A percentile compares a stretch with the other conserved stretches of the same genome.
Conservation (phyloP, 2,888 invertebrate species). For the Nemotelus nigrinus region DNA sequence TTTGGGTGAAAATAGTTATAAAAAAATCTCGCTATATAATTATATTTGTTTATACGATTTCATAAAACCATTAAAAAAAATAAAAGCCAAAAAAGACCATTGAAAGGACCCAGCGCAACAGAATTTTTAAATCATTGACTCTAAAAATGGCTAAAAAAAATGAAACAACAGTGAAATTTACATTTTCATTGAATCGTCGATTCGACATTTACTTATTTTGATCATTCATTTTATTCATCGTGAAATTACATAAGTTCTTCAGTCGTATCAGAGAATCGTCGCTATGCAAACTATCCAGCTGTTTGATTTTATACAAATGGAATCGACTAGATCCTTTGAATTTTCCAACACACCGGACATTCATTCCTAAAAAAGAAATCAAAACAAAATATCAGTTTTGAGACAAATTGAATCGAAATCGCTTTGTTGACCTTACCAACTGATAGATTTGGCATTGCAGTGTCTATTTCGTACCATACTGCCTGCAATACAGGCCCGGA, state of each 20-base stretch:
- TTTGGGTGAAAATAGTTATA: too few relatives aligned
- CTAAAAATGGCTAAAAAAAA: too few relatives aligned
- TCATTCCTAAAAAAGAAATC: constrained; percentile 53
- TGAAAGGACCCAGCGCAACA: too few relatives aligned
- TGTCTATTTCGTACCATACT: constrained; percentile 59
- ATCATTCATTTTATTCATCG: constrained; percentile 55
- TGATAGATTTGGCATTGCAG: constrained; percentile 48
- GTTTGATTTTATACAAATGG: constrained; percentile 57
- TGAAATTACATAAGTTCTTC: constrained; percentile 59
- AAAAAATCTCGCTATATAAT: too few relatives aligned
- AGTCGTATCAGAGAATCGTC: constrained; percentile 56
- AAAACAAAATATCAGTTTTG: constrained; percentile 27
- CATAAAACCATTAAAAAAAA: too few relatives aligned
- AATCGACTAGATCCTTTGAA: constrained; percentile 58
- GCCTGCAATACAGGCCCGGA: constrained; percentile 60
- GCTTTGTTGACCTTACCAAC: constrained; percentile 46
- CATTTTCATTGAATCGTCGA: too few relatives aligned
- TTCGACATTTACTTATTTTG: background rate
- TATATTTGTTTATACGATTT: too few relatives aligned
- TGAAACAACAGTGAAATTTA: too few relatives aligned
- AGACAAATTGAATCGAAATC: background rate
- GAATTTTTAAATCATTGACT: too few relatives aligned
- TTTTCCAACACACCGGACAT: constrained; percentile 58
- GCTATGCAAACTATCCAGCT: constrained; percentile 47
- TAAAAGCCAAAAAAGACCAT: too few relatives aligned